Evolutionary conservation across 2,888 invertebrate genomes (phyloP), one percentile per base, ranked within the genome.

Genomic region (Drymonia ruficornis): DNA sequence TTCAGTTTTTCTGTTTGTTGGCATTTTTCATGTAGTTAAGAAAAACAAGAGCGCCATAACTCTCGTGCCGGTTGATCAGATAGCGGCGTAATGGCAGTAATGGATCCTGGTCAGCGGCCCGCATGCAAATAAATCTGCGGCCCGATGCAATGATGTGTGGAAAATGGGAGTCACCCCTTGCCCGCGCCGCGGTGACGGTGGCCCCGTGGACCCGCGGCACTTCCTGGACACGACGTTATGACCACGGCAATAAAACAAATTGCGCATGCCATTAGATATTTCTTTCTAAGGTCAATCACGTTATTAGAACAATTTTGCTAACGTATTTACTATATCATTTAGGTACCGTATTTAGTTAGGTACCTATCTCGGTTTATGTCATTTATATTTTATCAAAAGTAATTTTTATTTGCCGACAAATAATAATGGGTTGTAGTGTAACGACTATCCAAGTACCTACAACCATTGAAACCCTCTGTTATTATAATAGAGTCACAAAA

Each of bases 91-190:
- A 92, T 91, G 91, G 92, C 87, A 84, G 86, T 92, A 92, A 92
- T 92, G 90, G 89, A 89, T 92, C 92, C 91, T 92, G 92, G 91
- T 90, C 92, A 92, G 91, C 91, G 88, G 91, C 91, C 93, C 92
- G 91, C 93, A 93, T 92, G 93, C 93, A 92, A 93, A 93, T 93
- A 93, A 93, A 93, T 93, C 93, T 90, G 87, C 86, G 87, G 82
- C 84, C 89, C 87, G 81, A 92, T 91, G 93, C 93, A 93, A 92
- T 93, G 92, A 93, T 92, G 92, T 93, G 93, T 92, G 90, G 89
- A 91, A 87, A 93, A 93, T 93, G 90, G 89, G 81, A 76, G 82
- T 83, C 85, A 87, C 85, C 88, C 87, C 81, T 87, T 85, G 81
- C 85, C 76, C 72, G 64, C 63, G 68, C n/a, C n/a, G n/a, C n/a